Base-by-base conservation (phyloP, 64 coral and sea anemone genomes). In the Hydrozoanthus tunicans region DNA sequence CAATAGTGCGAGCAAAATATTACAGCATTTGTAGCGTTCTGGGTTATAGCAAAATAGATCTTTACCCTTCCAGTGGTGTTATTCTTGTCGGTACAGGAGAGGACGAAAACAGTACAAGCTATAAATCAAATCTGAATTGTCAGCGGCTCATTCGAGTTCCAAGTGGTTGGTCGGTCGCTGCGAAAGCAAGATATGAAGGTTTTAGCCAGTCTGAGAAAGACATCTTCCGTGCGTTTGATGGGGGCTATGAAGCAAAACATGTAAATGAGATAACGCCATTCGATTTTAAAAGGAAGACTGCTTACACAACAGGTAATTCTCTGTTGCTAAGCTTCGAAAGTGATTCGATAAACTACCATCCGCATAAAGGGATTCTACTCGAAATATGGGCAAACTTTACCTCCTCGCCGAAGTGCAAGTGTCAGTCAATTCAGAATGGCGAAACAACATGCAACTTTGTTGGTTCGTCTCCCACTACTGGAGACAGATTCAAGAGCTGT, bases 401-500 rank as follows among this genome's bases (percentile, higher is more conserved):
- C 3, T 88, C 84, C 1, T 88, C 84, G 26, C 69, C 68, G 20
- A 74, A 73, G 53, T 88, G 84, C 20, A 60, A 51, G 67, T 88
- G 84, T 13, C 84, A 88, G 58, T n/a, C 68, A 54, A 74, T 88
- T 70, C 8, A 74, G 15, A 73, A 58, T 73, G 84, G 84, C 23
- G 20, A 88, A 13, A 73, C 70, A 88, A 74, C n/a, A 55, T 88
- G 84, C 60, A 11, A 75, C 53, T 88, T 88, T 73, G 56, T 15
- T 9, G 84, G 70, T 20, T 20, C 20, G 17, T 43, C 13, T 5
- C 5, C 20, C 13, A 4, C 10, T 55, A 71, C 14, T 3, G 84
- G 84, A 24, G 56, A 88, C 24, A 88, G 84, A 55, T 88, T 88
- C 43, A 88, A 88, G 70, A 73, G 69, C 24, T 88, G 84, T 43